Evolutionary conservation across 2,888 invertebrate genomes (phyloP), one percentile per base, ranked within the genome.

Genomic region (Lamellibrachia satsuma): DNA sequence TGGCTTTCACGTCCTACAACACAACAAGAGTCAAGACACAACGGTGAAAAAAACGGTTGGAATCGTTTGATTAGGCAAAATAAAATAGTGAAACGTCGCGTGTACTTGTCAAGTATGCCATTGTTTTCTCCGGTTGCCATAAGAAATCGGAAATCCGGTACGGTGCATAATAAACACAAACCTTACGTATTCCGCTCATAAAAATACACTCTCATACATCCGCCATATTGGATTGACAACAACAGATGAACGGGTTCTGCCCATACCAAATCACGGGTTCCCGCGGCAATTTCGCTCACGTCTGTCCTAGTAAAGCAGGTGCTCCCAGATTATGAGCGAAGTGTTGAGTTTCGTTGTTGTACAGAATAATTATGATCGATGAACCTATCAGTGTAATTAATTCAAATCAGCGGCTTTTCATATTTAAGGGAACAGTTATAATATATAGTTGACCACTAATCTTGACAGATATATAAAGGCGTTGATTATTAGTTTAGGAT

Each of bases 191-290:
- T 60, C 27, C 91, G 91, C 9, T 91, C 57, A 92, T 92, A 22
- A n/a, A 39, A n/a, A 52, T 92, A 91, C 90, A 91, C 92, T 91
- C 90, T 52, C 51, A 39, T 27, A 52, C 92, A 57, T 95, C 95
- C 95, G 96, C 96, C 96, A 96, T 96, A 94, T 96, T 96, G 96
- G 96, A 96, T 96, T 96, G 95, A 95, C 96, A 95, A 96, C 95
- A 95, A 94, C 94, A 95, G 94, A 93, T 94, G 94, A 94, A 94
- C 95, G 96, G 96, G 96, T 95, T 94, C 94, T 93, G 95, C 93
- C 95, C 51, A 91, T 91, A 52, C 39, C 52, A 93, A 92, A 91
- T 92, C 91, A 92, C 90, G 92, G 92, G 90, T 91, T 92, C 92
- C 93, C 75, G 75, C 75, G 75, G 75, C 75, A 75, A 75, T 75